Percentiles rank a stretch among this genome's conserved stretches.
These are phyloP conservation scores for Chirona hameri DNA, from an alignment of 2,888 invertebrate species.

Conservation along the genomic window DNA sequence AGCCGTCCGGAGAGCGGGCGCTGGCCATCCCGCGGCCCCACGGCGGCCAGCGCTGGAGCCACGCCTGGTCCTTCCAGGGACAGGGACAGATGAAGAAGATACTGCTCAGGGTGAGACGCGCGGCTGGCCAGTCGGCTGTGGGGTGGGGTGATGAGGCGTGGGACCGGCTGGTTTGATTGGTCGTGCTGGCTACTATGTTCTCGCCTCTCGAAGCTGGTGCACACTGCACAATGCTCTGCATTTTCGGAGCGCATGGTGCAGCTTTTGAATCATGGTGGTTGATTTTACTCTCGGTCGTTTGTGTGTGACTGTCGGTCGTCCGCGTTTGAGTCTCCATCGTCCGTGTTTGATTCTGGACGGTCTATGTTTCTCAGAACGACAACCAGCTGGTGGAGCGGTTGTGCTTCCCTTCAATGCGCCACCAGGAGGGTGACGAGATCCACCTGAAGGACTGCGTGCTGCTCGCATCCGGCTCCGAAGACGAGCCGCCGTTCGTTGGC, in stretches of 20 bases:
- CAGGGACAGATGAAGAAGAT: constrained; percentile 76
- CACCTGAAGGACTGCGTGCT: constrained; percentile 86
- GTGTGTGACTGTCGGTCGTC: neutral
- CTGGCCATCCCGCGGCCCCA: neutral
- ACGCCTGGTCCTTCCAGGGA: constrained; percentile 90
- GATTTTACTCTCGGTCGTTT: neutral
- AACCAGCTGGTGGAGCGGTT: constrained; percentile 68
- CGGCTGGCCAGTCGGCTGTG: too few relatives aligned
- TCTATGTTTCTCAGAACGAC: constrained; percentile 62
- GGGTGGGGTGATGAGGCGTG: neutral
- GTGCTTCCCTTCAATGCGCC: constrained; percentile 87
- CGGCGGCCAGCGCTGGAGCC: constrained; percentile 50
- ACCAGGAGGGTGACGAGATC: constrained; percentile 82
- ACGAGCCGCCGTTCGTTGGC: constrained; percentile 89
- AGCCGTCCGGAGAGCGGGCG: constrained; percentile 87
- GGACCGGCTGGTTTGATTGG: neutral
- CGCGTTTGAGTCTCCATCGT: neutral
- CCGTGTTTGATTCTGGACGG: too few relatives aligned
- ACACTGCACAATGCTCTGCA: too few relatives aligned
- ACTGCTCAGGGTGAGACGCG: constrained; percentile 77
- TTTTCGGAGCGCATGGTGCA: too few relatives aligned
- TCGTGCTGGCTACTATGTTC: too few relatives aligned
- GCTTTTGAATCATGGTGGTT: too few relatives aligned
- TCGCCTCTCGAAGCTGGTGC: too few relatives aligned
- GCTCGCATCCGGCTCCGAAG: constrained; percentile 77